phyloP scores from a whole-genome alignment of 2,888 invertebrate genomes.

The Anagyrus pseudococci region DNA sequence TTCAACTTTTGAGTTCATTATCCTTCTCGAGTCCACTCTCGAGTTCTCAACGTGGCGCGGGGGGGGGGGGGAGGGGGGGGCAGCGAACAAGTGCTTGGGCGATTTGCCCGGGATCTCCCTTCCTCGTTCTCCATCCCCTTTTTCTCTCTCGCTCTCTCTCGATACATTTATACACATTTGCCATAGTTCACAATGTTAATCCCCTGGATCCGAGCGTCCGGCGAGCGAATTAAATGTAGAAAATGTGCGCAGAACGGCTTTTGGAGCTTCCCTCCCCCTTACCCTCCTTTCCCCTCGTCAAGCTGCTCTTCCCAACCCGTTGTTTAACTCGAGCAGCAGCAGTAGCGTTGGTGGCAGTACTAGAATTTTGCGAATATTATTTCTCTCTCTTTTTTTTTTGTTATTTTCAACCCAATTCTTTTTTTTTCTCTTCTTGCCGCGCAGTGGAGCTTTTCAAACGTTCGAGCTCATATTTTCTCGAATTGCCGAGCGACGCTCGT shows the following conservation, averaged over 20 bases:
- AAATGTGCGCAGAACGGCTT: constrained; percentile 47
- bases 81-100: constrained; percentile 12
- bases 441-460: no score
- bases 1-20: constrained; percentile 30
- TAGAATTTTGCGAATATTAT: constrained; percentile 39
- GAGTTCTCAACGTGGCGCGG: constrained; percentile 17
- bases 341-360: constrained; percentile 14
- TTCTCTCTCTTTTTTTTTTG: constrained; percentile 30
- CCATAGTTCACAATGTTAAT: constrained; percentile 55
- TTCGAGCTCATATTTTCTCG: not conserved
- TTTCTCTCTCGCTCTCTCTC: constrained; percentile 20
- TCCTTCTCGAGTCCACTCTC: constrained; percentile 29
- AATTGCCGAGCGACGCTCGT: not conserved
- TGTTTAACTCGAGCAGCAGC: constrained; percentile 48
- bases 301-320: constrained; percentile 37
- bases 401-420: constrained; percentile 10
- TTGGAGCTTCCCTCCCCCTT: constrained; percentile 41
- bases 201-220: constrained; percentile 41
- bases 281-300: no score
- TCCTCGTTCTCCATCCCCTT: no score
- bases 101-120: constrained; percentile 10
- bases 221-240: constrained; percentile 53
- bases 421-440: constrained; percentile 4
- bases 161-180: constrained; percentile 43
- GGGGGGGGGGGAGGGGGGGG: no score